Base-by-base conservation (phyloP, 2,113 vertebrate genomes). In the Cynopterus brachyotis region DNA sequence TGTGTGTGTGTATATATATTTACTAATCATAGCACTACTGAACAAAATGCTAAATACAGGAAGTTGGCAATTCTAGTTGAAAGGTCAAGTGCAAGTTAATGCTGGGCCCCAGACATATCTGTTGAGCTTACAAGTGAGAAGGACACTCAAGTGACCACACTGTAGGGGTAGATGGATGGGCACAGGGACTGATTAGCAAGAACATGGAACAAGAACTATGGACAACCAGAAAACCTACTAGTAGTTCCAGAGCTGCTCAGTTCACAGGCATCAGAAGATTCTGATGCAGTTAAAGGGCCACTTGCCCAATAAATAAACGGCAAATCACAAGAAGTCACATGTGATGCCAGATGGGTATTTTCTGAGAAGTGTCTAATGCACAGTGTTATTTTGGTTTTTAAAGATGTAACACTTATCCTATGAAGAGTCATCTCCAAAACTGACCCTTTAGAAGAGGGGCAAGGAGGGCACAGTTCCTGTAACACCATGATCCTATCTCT, bases 291-390 rank as follows among this genome's bases (percentile, higher is more conserved):
- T n/a, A 19, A 10, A 42, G 89, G 22, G 9, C 53, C 32, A 4
- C 37, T 16, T 30, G 42, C 40, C 57, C n/a, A 26, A 47, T 0
- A 69, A 35, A 62, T 0, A 53, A 16, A 37, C 1, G 0, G 0
- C 16, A 11, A 67, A 9, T 30, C 28, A 6, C 64, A 22, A 9
- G 28, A 30, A 26, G 45, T 30, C 24, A 10, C 60, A 5, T 30
- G 9, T 20, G 60, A 30, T 6, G 75, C 81, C 78, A 13, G 4
- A 19, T 0, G 0, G 67, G 40, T 20, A 6, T 35, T 35, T 35
- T 60, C 42, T 26, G 32, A 88, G 70, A 55, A 4, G 11, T 20
- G 28, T 12, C 42, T 20, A 35, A 13, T 12, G 2, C 45, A 35
- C n/a, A 35, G 66, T 4, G 30, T 17, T 72, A 20, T 42, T 66